A percentile compares a stretch with the other conserved stretches of the same genome.
Evolutionary conservation across 1,140 invertebrate species (phyloP).

Genomic region (Drosophila seguyi): DNA sequence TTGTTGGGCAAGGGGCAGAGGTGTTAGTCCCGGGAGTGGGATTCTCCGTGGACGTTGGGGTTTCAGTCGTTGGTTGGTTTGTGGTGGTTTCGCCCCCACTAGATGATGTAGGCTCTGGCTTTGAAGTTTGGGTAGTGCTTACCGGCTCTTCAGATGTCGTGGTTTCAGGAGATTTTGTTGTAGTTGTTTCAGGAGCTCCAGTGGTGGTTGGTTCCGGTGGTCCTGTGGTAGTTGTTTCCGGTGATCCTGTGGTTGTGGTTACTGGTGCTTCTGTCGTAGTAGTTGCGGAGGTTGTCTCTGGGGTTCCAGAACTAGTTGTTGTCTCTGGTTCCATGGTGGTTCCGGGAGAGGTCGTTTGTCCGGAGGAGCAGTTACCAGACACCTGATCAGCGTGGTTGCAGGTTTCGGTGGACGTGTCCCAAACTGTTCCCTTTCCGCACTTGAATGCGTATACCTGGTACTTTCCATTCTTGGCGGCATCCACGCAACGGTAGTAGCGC

Average conservation of each 20-base stretch:
- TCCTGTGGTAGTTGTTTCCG: slow-evolving; percentile 60
- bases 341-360: slow-evolving; percentile 55
- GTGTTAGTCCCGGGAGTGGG: slow-evolving; percentile 54
- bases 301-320: slow-evolving; percentile 16
- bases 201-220: slow-evolving; percentile 49
- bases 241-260: slow-evolving; percentile 51
- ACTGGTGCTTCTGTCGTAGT: slow-evolving; percentile 61
- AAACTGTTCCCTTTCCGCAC: slow-evolving; percentile 89
- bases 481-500: slow-evolving; percentile 90
- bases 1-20: slow-evolving; percentile 85
- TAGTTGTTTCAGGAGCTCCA: slow-evolving; percentile 34
- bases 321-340: slow-evolving; percentile 13
- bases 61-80: slow-evolving; percentile 23
- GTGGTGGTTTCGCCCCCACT: slow-evolving; percentile 47
- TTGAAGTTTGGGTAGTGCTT: slow-evolving; percentile 24
- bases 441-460: slow-evolving; percentile 87
- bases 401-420: slow-evolving; percentile 87
- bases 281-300: slow-evolving; percentile 53
- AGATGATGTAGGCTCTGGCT: slow-evolving; percentile 42
- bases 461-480: slow-evolving; percentile 86
- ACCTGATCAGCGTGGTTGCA: slow-evolving; percentile 87
- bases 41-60: slow-evolving; percentile 40
- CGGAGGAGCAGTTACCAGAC: slow-evolving; percentile 71
- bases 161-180: slow-evolving; percentile 28
- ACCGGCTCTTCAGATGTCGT: slow-evolving; percentile 19